Evolutionary conservation across 64 coral and sea anemone genomes (phyloP), one percentile per base, ranked within the genome.

Genomic region (Pachyseris speciosa): DNA sequence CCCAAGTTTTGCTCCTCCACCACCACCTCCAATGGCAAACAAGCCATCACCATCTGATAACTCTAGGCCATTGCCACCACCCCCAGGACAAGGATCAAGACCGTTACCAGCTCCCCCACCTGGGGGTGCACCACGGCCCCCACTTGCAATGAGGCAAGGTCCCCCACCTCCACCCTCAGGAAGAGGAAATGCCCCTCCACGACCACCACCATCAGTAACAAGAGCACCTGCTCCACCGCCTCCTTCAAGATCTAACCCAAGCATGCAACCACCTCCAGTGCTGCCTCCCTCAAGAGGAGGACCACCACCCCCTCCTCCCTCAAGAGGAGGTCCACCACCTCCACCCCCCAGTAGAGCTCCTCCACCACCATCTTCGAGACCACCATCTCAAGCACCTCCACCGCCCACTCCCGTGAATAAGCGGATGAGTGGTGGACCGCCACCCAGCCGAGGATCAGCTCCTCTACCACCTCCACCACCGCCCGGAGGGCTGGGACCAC

Each of bases 241-340:
- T 37, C 94, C 94, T 26, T 68, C 74, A 63, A 93, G 42, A 16
- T 66, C 72, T 31, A 60, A 67, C 26, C 67, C 63, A 60, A 79
- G 75, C 40, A 17, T 95, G 25, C 20, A 86, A 24, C 72, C 78
- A 85, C 75, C 90, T 26, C 91, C 95, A 33, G 85, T 79, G 34
- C 84, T 77, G 9, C 26, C 31, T 13, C 44, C 74, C 48, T 45
- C 81, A 66, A 58, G 39, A 44, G 69, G 67, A 17, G 73, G 69
- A 59, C 70, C 91, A 51, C 87, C 87, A 37, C 95, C 95, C 27
- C 91, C 91, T 80, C 91, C 95, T 90, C 95, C 91, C 24, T 68
- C 91, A 64, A 74, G 65, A 7, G 69, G 84, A 22, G 69, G 91
- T 15, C 83, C 88, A 33, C 92, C 92, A 70, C 88, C 88, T 24